Percentiles rank a stretch among this genome's conserved stretches.
These are phyloP conservation scores for Temnopleurus reevesii DNA, from an alignment of 53 echinoderm and acorn worm species.

Conservation along the genomic window DNA sequence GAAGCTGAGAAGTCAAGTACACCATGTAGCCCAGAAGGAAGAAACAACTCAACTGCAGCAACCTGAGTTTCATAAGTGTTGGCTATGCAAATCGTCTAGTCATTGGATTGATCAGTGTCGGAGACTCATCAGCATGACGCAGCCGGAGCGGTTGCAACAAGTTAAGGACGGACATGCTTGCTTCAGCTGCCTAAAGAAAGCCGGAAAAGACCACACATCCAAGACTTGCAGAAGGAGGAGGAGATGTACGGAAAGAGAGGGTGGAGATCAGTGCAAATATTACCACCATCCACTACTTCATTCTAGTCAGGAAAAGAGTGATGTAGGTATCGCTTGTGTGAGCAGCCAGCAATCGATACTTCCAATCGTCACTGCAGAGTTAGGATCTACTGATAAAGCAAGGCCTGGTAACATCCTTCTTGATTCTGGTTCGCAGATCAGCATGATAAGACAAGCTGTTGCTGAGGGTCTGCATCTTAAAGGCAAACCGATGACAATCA, in stretches of 20 bases:
- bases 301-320: neutral
- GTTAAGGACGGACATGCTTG: constrained; percentile 59
- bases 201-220: constrained; percentile 35
- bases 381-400: constrained; percentile 22
- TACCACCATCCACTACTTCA: constrained; percentile 60
- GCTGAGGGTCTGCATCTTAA: constrained; percentile 56
- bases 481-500: constrained; percentile 50
- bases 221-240: neutral
- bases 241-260: constrained; percentile 65
- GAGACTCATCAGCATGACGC: neutral
- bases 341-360: constrained; percentile 56
- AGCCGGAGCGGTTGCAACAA: constrained; percentile 13
- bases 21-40: neutral
- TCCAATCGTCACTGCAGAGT: constrained; percentile 49
- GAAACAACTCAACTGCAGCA: neutral
- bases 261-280: constrained; percentile 37
- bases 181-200: constrained; percentile 72
- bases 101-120: constrained; percentile 71
- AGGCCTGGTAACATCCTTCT: constrained; percentile 52
- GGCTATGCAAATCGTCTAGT: constrained; percentile 53
- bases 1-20: neutral
- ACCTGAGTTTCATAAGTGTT: constrained; percentile 24
- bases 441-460: constrained; percentile 45
- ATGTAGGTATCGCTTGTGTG: constrained; percentile 35
- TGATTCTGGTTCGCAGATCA: constrained; percentile 66